Percentiles rank a stretch among this genome's conserved stretches.
These are phyloP conservation scores for Zaprionus capensis DNA, from an alignment of 1,140 invertebrate species.

Conservation along the genomic window DNA sequence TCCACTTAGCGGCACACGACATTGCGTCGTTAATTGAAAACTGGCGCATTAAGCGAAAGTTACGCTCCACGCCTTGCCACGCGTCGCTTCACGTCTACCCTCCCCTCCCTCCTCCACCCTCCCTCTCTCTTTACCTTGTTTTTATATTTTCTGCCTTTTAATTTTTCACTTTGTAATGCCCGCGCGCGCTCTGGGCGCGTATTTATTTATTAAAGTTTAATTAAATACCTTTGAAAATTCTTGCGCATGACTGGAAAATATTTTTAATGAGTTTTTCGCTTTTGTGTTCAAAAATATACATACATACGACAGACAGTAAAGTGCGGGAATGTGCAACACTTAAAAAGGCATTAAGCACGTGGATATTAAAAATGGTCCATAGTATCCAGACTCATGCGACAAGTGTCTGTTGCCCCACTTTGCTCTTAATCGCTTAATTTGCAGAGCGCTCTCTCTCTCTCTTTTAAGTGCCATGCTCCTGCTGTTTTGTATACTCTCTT, in stretches of 20 bases:
- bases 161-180: constrained; percentile 43
- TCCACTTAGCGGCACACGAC: constrained; percentile 68
- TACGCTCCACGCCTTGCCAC: background rate
- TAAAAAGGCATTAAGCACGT: constrained; percentile 31
- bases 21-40: constrained; percentile 76
- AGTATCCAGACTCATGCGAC: background rate
- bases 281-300: constrained; percentile 53
- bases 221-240: constrained; percentile 78
- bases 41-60: constrained; percentile 69
- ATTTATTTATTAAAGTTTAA: constrained; percentile 79
- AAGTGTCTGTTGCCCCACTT: background rate
- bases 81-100: background rate
- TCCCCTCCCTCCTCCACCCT: background rate
- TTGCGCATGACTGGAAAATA: constrained; percentile 74
- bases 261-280: constrained; percentile 77
- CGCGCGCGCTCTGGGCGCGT: constrained; percentile 11
- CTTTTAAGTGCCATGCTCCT: background rate
- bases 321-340: constrained; percentile 53
- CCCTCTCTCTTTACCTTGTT: constrained; percentile 37
- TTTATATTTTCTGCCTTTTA: constrained; percentile 61
- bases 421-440: constrained; percentile 2
- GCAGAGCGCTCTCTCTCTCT: background rate
- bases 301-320: constrained; percentile 12
- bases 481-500: background rate
- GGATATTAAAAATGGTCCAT: background rate